Conservation (phyloP, 2,113 vertebrate species). For the Eptesicus fuscus region DNA sequence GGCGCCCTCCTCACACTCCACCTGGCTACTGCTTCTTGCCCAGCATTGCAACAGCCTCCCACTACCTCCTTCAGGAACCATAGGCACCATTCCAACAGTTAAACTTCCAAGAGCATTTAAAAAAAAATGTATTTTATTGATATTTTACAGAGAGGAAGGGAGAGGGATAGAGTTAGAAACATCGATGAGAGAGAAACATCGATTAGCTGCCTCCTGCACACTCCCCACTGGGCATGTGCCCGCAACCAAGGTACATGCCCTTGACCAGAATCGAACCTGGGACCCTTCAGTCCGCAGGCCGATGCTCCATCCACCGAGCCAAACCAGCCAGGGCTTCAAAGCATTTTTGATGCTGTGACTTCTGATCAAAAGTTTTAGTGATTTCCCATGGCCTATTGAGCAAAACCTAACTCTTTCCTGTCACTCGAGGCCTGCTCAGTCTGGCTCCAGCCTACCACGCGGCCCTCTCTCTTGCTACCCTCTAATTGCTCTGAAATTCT, state of each 20-base stretch:
- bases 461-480: not conserved
- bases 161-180: too few relatives aligned
- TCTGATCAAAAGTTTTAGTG: not conserved
- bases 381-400: not conserved
- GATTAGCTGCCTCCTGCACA: too few relatives aligned
- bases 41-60: not conserved
- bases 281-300: too few relatives aligned
- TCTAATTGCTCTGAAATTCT: not conserved
- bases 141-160: too few relatives aligned
- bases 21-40: not conserved
- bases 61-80: not conserved
- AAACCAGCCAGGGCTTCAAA: too few relatives aligned
- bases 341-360: not conserved
- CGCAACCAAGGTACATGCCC: too few relatives aligned
- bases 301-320: too few relatives aligned
- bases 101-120: not conserved
- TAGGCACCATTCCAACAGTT: not conserved
- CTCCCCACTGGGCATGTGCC: too few relatives aligned
- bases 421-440: not conserved
- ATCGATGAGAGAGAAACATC: too few relatives aligned
- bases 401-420: not conserved
- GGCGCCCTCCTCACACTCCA: fast-evolving
- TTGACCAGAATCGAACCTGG: too few relatives aligned
- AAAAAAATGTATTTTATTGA: too few relatives aligned
- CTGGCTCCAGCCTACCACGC: not conserved